Conservation (phyloP, 2,797 vertebrate species). For the Pangasius mekongensis region DNA sequence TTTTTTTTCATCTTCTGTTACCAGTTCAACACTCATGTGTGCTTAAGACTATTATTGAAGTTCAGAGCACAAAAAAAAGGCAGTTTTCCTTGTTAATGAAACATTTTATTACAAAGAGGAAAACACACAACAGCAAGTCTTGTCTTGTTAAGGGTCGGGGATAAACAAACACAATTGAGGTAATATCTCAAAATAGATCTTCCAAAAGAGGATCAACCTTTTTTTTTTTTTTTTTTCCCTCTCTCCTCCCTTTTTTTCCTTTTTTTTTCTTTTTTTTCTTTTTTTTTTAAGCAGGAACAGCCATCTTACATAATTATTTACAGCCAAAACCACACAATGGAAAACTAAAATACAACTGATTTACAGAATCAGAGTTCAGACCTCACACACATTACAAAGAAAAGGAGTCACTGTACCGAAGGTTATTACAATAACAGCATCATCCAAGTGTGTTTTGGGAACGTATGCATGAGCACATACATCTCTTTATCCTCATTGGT, state of each 20-base stretch:
- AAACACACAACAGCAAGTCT: conserved; percentile 84
- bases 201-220: conserved; percentile 66
- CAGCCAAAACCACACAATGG: conserved; percentile 78
- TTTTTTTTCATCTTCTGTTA: background rate
- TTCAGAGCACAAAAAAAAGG: conserved; percentile 58
- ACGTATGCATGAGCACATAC: conserved; percentile 64
- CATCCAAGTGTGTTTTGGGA: conserved; percentile 70
- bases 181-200: conserved; percentile 78
- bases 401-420: conserved; percentile 64
- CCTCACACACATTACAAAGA: conserved; percentile 73
- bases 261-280: conserved; percentile 46
- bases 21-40: background rate
- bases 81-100: conserved; percentile 67
- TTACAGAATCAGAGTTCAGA: conserved; percentile 78
- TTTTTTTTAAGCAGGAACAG: conserved; percentile 66
- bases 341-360: conserved; percentile 75
- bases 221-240: background rate
- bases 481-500: conserved; percentile 3
- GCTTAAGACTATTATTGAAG: background rate
- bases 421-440: conserved; percentile 65
- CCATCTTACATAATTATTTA: conserved; percentile 78
- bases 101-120: conserved; percentile 86
- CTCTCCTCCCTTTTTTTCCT: background rate
- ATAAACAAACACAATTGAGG: conserved; percentile 73
- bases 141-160: conserved; percentile 75